Percentiles rank a stretch among this genome's conserved stretches.
Conservation (phyloP, 2,113 vertebrate genomes). For the Heterochromis multidens region DNA sequence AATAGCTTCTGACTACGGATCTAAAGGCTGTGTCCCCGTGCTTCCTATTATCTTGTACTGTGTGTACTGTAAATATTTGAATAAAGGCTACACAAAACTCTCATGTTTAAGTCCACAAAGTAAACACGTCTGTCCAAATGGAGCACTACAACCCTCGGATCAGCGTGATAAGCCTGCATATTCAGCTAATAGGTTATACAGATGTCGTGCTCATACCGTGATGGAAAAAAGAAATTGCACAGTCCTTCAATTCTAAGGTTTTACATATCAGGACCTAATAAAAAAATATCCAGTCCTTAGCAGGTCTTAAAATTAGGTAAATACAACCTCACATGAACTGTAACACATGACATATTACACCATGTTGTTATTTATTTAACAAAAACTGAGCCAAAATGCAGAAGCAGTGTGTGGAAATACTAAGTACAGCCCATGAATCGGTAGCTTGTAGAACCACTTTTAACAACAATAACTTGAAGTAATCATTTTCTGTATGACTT, state of each 20-base stretch:
- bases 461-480: neutral
- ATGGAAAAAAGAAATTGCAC: neutral
- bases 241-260: too few relatives aligned
- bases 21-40: slow-evolving; percentile 34
- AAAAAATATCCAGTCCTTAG: neutral
- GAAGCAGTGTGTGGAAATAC: neutral
- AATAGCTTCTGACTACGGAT: slow-evolving; percentile 35
- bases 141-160: slow-evolving; percentile 34
- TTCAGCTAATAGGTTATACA: slow-evolving; percentile 5
- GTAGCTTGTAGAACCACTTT: neutral
- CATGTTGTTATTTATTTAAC: neutral
- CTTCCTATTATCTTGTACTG: slow-evolving; percentile 24
- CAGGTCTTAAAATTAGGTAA: neutral
- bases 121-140: slow-evolving; percentile 68
- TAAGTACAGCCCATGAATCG: too few relatives aligned
- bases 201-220: neutral
- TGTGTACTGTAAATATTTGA: slow-evolving; percentile 58
- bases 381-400: neutral
- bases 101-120: slow-evolving; percentile 35
- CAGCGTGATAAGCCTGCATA: neutral
- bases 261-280: neutral
- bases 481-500: neutral
- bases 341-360: neutral
- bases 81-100: slow-evolving; percentile 44
- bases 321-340: neutral